phyloP scores from a whole-genome alignment of 2,797 vertebrate genomes.

The Linurgus olivaceus region DNA sequence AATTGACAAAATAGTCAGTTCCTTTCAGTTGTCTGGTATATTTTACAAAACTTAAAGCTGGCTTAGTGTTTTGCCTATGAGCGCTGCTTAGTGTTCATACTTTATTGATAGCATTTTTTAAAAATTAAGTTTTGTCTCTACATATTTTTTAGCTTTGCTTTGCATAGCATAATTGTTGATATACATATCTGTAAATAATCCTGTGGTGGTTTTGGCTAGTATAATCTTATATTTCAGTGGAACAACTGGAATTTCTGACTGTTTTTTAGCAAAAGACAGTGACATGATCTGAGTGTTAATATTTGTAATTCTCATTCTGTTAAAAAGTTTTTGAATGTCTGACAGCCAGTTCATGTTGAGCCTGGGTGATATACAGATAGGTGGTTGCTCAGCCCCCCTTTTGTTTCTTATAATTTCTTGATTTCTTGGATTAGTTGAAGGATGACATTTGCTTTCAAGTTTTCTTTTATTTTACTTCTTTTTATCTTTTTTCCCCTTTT shows the following conservation, averaged over 20 bases:
- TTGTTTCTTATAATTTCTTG: neutral
- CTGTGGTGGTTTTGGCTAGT: neutral
- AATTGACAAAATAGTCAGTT: neutral
- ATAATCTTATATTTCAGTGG: neutral
- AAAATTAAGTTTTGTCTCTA: neutral
- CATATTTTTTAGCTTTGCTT: neutral
- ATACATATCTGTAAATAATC: neutral
- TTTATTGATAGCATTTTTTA: neutral
- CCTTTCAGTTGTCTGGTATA: neutral
- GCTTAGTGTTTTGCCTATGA: neutral
- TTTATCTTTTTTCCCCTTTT: neutral
- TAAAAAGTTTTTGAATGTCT: neutral
- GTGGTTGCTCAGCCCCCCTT: neutral
- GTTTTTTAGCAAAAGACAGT: neutral
- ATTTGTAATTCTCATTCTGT: neutral
- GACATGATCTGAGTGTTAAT: neutral
- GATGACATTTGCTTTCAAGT: slow-evolving; percentile 4
- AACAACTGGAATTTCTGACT: neutral
- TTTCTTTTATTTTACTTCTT: neutral
- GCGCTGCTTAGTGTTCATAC: neutral
- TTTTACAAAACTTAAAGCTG: neutral
- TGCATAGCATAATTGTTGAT: neutral
- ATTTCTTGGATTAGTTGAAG: neutral
- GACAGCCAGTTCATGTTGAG: neutral
- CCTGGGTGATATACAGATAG: neutral